Evolutionary conservation across 2,113 vertebrate genomes (phyloP).

Genomic region (Ondatra zibethicus): DNA sequence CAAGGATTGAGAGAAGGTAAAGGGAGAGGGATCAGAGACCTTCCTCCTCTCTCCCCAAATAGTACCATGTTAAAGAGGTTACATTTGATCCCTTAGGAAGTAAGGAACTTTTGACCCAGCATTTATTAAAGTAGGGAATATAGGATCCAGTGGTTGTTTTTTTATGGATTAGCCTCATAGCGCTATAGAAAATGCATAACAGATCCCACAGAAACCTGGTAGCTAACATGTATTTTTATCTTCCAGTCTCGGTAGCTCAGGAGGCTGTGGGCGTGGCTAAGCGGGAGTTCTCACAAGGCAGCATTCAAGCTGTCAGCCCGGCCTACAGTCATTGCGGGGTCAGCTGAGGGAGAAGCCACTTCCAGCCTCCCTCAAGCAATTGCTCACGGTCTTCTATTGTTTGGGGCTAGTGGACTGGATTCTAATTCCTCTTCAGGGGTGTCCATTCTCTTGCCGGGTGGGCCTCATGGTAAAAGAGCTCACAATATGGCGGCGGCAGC

Average conservation of each 20-base stretch:
- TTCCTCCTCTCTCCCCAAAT: background rate
- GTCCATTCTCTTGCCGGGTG: background rate
- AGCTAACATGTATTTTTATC: background rate
- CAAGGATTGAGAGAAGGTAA: background rate
- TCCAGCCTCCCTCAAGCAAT: background rate
- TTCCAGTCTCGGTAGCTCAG: background rate
- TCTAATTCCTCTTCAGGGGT: background rate
- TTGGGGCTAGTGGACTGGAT: background rate
- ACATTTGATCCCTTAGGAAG: background rate
- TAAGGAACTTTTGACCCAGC: background rate
- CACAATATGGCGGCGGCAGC: background rate
- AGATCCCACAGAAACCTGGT: background rate
- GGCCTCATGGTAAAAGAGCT: background rate
- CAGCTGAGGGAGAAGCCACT: background rate
- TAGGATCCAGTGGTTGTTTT: background rate
- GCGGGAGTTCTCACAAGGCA: background rate
- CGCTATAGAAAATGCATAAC: background rate
- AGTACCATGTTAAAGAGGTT: background rate
- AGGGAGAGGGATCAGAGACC: background rate
- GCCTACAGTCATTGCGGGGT: background rate
- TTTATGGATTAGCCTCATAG: background rate
- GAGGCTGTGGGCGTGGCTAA: background rate
- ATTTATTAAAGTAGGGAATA: background rate
- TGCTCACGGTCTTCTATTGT: background rate
- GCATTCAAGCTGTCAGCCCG: background rate